Conservation (phyloP, 92 coral and sea anemone species). For the Montipora capitata region DNA sequence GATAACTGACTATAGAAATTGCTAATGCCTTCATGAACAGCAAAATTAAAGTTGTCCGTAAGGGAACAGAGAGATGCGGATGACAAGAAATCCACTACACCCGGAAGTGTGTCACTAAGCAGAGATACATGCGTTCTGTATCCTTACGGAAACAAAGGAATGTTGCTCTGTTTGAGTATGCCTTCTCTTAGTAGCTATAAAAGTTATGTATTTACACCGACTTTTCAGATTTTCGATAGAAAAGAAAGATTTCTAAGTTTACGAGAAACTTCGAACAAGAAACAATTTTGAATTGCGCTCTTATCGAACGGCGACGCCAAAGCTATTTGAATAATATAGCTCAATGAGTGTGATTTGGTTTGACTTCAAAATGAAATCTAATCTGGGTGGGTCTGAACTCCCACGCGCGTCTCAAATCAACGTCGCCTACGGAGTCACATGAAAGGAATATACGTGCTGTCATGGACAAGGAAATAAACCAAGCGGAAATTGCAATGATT, state of each 20-base stretch:
- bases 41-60: slow-evolving; percentile 3
- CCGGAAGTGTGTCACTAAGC: slow-evolving; percentile 75
- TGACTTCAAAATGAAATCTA: slow-evolving; percentile 12
- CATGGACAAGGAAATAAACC: slow-evolving; percentile 31
- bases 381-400: slow-evolving; percentile 40
- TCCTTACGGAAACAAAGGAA: slow-evolving; percentile 73
- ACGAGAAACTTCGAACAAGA: neutral
- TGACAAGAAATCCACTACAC: slow-evolving; percentile 51
- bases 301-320: slow-evolving; percentile 1
- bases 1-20: neutral
- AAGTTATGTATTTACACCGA: neutral
- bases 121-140: slow-evolving; percentile 5
- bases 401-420: slow-evolving; percentile 27
- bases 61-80: neutral
- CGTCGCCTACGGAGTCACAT: slow-evolving; percentile 35
- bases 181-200: neutral
- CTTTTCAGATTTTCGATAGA: neutral
- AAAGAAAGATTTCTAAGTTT: neutral
- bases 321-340: slow-evolving; percentile 1
- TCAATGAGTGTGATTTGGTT: slow-evolving; percentile 31
- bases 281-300: neutral
- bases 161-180: slow-evolving; percentile 47
- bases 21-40: neutral
- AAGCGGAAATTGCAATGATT: slow-evolving; percentile 36
- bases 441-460: slow-evolving; percentile 34